These are phyloP conservation scores for Heterodera carotae DNA, from an alignment of 1,140 invertebrate genomes.

Conservation along the genomic window DNA sequence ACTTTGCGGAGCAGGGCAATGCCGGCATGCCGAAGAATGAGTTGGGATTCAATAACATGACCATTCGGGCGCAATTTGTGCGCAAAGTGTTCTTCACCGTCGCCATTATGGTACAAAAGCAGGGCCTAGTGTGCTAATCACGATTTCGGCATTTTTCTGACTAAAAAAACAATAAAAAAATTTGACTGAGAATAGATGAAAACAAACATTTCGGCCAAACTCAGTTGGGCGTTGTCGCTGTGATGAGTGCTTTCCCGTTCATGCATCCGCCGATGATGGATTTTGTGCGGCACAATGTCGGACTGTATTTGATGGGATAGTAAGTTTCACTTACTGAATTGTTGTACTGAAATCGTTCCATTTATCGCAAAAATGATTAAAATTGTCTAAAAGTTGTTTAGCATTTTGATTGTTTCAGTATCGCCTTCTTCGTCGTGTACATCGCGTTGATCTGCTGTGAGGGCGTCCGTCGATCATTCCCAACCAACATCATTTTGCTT, in stretches of 20 bases:
- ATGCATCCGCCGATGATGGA: conserved; percentile 48
- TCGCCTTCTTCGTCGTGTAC: conserved; percentile 57
- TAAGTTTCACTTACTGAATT: neutral
- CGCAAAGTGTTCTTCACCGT: conserved; percentile 63
- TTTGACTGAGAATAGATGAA: neutral
- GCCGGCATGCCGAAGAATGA: conserved; percentile 38
- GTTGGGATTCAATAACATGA: conserved; percentile 40
- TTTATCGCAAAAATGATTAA: neutral
- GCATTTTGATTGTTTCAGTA: conserved; percentile 2
- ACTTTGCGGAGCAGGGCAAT: conserved; percentile 16
- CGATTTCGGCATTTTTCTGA: neutral
- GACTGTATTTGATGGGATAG: conserved; percentile 34
- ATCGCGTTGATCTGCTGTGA: conserved; percentile 63
- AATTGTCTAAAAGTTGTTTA: neutral
- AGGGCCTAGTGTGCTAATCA: neutral
- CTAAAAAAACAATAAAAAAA: neutral
- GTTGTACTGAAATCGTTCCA: no score
- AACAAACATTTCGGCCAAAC: neutral
- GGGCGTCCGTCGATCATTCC: conserved; percentile 59
- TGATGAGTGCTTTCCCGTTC: conserved; percentile 61
- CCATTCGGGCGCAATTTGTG: conserved; percentile 61
- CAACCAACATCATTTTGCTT: conserved; percentile 58
- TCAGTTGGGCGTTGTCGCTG: conserved; percentile 57
- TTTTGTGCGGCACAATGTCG: conserved; percentile 43
- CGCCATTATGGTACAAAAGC: conserved; percentile 49